Base-by-base conservation (phyloP, 1,140 invertebrate genomes). In the Bombus fervidus region DNA sequence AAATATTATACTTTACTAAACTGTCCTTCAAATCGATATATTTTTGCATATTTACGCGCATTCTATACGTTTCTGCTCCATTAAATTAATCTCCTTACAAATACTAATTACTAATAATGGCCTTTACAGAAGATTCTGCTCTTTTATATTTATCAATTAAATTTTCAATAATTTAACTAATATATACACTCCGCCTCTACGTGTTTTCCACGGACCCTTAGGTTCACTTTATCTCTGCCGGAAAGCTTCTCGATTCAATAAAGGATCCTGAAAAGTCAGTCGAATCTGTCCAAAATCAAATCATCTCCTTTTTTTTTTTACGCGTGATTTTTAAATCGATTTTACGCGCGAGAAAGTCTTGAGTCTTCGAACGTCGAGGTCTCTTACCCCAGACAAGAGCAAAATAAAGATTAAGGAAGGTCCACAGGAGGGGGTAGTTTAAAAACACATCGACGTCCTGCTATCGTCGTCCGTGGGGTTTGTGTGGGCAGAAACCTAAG, bases 371-470 rank as follows among this genome's bases (percentile, higher is more conserved):
- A 28, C 37, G 72, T 76, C 81, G 83, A 93, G 92, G 90, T 94
- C 91, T 80, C 86, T 94, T 92, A 93, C 92, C 90, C 89, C 86
- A 72, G 69, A 87, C 25, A 37, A 9, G 85, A 86, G 85, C 84
- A 92, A 94, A 94, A 93, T 92, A 92, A 93, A 94, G 90, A 93
- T 93, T 91, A 88, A 92, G 87, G 81, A 85, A 79, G 28, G 62
- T 39, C 73, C 39, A 25, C 37, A 80, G 84, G 75, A 59, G 71
- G 90, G 90, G 93, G 91, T 92, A 88, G 87, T 91, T 92, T 89
- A 87, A 92, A 92, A 92, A 93, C 82, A 87, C 83, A 62, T 80
- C 76, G 59, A 64, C 62, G 31, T 74, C 66, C 47, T 74, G 43
- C 69, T 57, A n/a, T 66, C 86, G 81, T 86, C 25, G 64, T 25